phyloP scores from a whole-genome alignment of 2,113 vertebrate species.

The Lepisosteus osseus region DNA sequence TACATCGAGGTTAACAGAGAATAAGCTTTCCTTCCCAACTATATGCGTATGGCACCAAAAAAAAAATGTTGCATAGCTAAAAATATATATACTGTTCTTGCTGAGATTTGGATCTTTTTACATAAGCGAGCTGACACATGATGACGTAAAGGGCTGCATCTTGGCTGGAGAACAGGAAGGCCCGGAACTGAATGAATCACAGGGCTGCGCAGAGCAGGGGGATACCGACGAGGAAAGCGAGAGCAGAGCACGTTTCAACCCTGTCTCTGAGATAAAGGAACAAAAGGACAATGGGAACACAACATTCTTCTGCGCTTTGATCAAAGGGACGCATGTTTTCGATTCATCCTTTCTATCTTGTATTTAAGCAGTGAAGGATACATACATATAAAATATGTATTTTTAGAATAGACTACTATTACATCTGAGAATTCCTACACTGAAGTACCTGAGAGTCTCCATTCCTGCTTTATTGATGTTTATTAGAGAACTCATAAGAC shows the following conservation, averaged over 20 bases:
- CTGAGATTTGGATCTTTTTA: neutral
- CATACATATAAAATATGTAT: too few species aligned
- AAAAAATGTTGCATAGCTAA: neutral
- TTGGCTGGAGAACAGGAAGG: neutral
- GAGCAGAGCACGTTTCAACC: neutral
- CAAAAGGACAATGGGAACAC: neutral
- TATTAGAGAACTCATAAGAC: too few species aligned
- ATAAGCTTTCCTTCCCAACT: neutral
- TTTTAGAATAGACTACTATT: too few species aligned
- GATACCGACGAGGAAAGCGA: too few species aligned
- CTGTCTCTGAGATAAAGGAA: neutral
- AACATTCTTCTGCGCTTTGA: neutral
- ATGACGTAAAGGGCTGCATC: constrained; percentile 4
- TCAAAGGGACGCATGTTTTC: neutral
- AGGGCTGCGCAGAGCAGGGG: neutral
- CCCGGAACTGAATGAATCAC: neutral
- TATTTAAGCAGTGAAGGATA: too few species aligned
- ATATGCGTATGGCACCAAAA: neutral
- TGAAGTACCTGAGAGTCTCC: too few species aligned
- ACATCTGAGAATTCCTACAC: too few species aligned
- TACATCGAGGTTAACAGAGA: neutral
- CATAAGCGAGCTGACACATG: neutral
- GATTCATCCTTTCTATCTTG: neutral
- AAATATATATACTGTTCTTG: neutral
- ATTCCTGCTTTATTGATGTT: too few species aligned